Conservation (phyloP, 1,140 invertebrate genomes). For the Brachionus sp. region DNA sequence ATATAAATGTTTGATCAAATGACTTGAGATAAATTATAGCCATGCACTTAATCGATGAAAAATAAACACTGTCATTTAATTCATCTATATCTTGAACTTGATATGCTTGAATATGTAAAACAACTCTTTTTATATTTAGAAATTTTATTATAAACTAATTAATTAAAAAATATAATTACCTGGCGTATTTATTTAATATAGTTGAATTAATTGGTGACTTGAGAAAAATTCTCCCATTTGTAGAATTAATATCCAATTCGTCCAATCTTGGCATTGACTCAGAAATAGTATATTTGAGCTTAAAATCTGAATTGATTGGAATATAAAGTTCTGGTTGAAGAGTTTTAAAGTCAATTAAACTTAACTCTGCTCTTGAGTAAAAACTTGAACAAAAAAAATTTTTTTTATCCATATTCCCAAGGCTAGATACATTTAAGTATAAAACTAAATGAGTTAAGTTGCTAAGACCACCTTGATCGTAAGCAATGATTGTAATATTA, state of each 20-base stretch:
- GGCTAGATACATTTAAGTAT: not conserved
- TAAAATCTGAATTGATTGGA: not conserved
- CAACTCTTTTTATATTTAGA: not conserved
- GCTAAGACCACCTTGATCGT: not conserved
- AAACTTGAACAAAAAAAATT: not conserved
- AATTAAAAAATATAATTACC: not conserved
- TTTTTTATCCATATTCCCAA: not conserved
- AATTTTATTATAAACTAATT: not conserved
- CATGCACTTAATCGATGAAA: not conserved
- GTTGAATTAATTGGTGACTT: not conserved
- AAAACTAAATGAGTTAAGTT: not conserved
- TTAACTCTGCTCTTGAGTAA: not conserved
- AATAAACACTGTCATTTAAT: not conserved
- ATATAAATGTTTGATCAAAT: not conserved
- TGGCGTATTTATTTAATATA: not conserved
- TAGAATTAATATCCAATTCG: not conserved
- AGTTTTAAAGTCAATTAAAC: not conserved
- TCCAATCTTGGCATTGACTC: not conserved
- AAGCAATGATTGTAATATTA: conserved; percentile 18
- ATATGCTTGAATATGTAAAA: not conserved
- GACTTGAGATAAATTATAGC: conserved; percentile 25
- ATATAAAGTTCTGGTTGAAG: not conserved
- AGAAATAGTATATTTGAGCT: not conserved
- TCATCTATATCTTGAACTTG: not conserved
- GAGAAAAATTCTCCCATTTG: not conserved